Base-by-base conservation (phyloP, 53 echinoderm and acorn worm species). In the Pentamera pediparva region DNA sequence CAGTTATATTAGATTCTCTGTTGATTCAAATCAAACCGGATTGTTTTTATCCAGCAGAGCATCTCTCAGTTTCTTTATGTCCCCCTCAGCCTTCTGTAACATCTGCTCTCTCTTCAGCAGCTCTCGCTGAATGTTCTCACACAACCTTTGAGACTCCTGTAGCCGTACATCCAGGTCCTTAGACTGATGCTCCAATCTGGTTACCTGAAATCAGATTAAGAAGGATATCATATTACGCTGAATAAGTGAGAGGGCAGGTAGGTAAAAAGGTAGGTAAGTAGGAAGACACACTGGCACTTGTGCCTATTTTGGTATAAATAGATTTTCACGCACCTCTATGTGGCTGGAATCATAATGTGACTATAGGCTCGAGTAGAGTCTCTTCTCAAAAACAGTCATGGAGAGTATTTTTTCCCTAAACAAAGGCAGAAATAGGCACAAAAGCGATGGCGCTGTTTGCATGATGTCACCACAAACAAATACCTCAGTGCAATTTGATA, bases 31-130 rank as follows among this genome's bases (percentile, higher is more conserved):
- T 57, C 58, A 24, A 37, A 73, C 73, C 38, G 35, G 37, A 33
- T 50, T 55, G 7, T 37, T 18, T 73, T 73, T 73, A 33, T 55
- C 56, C 51, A 8, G 19, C 37, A 73, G 24, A 48, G 37, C 56
- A 9, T 54, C 35, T 25, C 45, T 67, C 76, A 80, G 41, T 70
- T 86, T 32, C 60, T 45, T 34, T 69, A 80, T 39, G 69, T 84
- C 65, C 75, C 41, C 22, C 55, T 79, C 70, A 84, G 75, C 69
- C 31, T 41, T 75, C 31, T 58, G 79, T 75, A 39, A 65, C 9
- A 36, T 69, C 67, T 47, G 48, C 59, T 15, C 57, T 38, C 63
- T 74, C 67, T 67, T 83, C 63, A 36, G 24, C 26, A 24, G 56
- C 61, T 28, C 70, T 75, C 38, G 65, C 76, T 70, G 78, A 36